Evolutionary conservation across 1,140 invertebrate genomes (phyloP).

Genomic region (Caenorhabditis latens): DNA sequence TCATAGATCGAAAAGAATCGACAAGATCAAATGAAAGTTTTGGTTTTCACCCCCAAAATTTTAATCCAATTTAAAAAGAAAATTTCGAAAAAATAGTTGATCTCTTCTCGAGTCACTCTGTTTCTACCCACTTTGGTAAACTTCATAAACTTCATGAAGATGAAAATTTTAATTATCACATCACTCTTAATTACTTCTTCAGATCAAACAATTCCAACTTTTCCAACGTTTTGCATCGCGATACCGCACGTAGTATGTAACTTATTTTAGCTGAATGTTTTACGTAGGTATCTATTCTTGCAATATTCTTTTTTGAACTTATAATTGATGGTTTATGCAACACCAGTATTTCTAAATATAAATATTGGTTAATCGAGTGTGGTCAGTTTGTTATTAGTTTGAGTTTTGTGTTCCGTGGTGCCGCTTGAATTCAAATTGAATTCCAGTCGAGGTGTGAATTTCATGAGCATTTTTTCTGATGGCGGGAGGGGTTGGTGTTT

Average conservation of each 20-base stretch:
- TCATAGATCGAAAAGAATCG: background rate
- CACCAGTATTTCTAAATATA: no score
- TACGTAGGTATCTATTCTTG: background rate
- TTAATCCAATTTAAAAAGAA: background rate
- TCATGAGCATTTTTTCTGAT: background rate
- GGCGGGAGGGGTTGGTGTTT: background rate
- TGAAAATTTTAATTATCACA: background rate
- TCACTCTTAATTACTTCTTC: background rate
- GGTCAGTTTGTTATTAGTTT: constrained; percentile 9
- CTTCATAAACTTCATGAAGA: background rate
- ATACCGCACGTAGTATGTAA: background rate
- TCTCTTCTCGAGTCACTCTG: background rate
- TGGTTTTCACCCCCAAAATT: background rate
- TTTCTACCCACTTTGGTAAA: background rate
- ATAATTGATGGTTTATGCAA: no score
- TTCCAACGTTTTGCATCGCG: background rate
- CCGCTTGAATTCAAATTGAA: constrained; percentile 20
- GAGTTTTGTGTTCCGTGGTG: background rate
- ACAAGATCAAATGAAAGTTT: background rate
- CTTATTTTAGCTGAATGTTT: background rate
- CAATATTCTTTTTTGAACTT: background rate
- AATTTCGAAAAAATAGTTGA: background rate
- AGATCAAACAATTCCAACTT: background rate
- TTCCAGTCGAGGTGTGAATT: background rate
- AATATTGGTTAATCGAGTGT: background rate